Evolutionary conservation across 2,113 vertebrate species (phyloP), one percentile per base, ranked within the genome.

Genomic region (Oxyruncus cristatus): DNA sequence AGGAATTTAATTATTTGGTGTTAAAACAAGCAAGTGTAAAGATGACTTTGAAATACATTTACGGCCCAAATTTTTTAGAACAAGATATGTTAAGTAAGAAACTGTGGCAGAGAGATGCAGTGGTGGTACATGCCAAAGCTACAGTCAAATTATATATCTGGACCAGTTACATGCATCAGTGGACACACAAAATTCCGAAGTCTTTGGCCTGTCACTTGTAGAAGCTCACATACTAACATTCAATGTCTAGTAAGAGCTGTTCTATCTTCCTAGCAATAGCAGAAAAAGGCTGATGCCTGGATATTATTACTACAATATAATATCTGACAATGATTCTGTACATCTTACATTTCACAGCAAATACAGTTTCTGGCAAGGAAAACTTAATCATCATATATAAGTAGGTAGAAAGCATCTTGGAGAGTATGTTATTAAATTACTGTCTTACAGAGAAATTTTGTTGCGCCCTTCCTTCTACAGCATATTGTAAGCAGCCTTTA

Each of bases 61-160:
- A 39, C 55, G 46, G n/a, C 12, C 44, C 11, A 22, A 3, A 26
- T 78, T 74, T 84, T 91, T 93, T 50, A 67, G 65, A 68, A 52
- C 56, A 72, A 44, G 27, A 67, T 65, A 58, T 78, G 70, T 85
- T 94, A 77, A 96, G 75, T 81, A 87, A 84, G 44, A 37, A 67
- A 26, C 44, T 14, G 7, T 50, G 62, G 56, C 7, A 65, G 56
- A 90, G 4, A 78, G 67, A 81, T 63, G 58, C 35, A 68, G 58
- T 72, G 80, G 35, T 6, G 7, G 66, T 42, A 21, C 41, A 70
- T 79, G 66, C 47, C 76, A 75, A 79, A 85, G 46, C 74, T 89
- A 32, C 61, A 55, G 75, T 23, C 72, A 88, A 95, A 92, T 91
- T 85, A 83, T 77, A 12, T 41, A 89, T 91, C 52, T 72, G 44